A percentile compares a stretch with the other conserved stretches of the same genome.
phyloP scores from a whole-genome alignment of 2,797 vertebrate species.

The Bradypodion ventrale region DNA sequence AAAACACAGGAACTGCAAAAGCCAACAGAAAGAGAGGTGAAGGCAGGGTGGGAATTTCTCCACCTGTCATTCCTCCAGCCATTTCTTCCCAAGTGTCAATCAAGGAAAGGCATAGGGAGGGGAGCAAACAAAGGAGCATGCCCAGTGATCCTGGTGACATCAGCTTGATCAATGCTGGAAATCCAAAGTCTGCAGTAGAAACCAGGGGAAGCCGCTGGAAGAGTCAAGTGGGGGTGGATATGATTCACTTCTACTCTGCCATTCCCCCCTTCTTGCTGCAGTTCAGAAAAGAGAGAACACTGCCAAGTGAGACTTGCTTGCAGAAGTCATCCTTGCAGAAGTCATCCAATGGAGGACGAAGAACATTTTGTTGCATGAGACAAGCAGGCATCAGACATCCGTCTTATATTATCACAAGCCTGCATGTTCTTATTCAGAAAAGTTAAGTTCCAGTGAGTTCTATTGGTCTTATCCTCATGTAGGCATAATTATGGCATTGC shows the following conservation, averaged over 20 bases:
- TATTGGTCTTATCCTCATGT: neutral
- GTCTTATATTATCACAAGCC: neutral
- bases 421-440: neutral
- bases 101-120: slow-evolving; percentile 24
- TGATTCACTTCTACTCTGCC: slow-evolving; percentile 1
- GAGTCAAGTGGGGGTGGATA: slow-evolving; percentile 47
- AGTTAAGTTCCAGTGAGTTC: neutral
- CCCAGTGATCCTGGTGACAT: slow-evolving; percentile 70
- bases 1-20: neutral
- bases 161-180: slow-evolving; percentile 70
- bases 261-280: neutral
- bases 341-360: neutral
- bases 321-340: neutral
- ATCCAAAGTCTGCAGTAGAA: slow-evolving; percentile 67
- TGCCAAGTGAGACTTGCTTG: neutral
- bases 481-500: neutral
- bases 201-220: slow-evolving; percentile 59
- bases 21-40: neutral
- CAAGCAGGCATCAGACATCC: too few species aligned
- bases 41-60: neutral
- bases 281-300: neutral
- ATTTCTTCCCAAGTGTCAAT: slow-evolving; percentile 60
- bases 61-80: neutral
- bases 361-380: neutral
- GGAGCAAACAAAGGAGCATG: slow-evolving; percentile 65